Percentiles rank a stretch among this genome's conserved stretches.
These are phyloP conservation scores for Cistogaster globosa DNA, from an alignment of 2,888 invertebrate species.

Conservation along the genomic window DNA sequence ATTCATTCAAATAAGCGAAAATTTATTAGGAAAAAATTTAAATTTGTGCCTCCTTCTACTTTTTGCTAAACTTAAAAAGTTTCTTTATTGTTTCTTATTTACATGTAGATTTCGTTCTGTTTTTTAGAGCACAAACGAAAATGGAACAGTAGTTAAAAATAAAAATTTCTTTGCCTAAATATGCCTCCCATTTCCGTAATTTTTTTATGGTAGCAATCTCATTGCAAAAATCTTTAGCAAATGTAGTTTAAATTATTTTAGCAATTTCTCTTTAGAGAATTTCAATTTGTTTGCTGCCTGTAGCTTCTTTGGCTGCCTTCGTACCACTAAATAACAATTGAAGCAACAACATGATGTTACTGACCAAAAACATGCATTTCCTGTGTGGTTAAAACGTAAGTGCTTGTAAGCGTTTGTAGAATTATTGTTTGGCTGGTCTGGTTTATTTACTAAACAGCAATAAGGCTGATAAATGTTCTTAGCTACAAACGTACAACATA, in stretches of 20 bases:
- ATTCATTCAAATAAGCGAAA: too few species aligned
- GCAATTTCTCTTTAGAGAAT: constrained; percentile 1
- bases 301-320: constrained; percentile 4
- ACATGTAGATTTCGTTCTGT: constrained; percentile 37
- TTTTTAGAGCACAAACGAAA: background rate
- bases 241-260: constrained; percentile 30
- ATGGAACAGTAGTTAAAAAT: background rate
- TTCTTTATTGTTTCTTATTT: constrained; percentile 12
- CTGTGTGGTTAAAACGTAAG: constrained; percentile 51
- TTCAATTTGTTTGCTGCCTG: constrained; percentile 41
- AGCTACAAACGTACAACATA: too few species aligned
- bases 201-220: background rate
- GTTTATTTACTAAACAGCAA: constrained; percentile 7
- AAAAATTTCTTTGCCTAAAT: background rate
- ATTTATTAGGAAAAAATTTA: too few species aligned
- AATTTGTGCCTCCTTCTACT: too few species aligned
- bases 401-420: constrained; percentile 17
- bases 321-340: constrained; percentile 22
- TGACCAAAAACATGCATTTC: constrained; percentile 52
- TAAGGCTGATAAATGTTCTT: constrained; percentile 32
- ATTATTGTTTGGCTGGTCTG: constrained; percentile 14
- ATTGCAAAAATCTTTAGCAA: constrained; percentile 1
- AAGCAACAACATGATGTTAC: constrained; percentile 45
- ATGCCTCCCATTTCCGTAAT: constrained; percentile 10
- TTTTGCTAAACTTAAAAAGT: too few species aligned